Evolutionary conservation across 2,888 invertebrate species (phyloP).

Genomic region (Heliconius sara): DNA sequence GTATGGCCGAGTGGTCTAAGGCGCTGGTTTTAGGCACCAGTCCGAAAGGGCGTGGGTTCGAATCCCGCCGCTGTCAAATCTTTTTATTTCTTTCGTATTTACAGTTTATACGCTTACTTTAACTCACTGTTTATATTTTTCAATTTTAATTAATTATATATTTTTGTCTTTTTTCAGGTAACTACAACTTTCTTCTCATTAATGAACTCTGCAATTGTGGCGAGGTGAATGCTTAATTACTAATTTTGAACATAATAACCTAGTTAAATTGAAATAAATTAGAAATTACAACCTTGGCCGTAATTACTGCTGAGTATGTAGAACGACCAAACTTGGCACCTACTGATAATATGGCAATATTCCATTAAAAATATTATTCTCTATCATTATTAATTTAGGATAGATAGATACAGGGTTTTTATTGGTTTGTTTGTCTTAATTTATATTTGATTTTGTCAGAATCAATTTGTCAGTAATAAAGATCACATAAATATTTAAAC

Average conservation of each 20-base stretch:
- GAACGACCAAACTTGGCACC: background rate
- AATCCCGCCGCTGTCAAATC: constrained; percentile 82
- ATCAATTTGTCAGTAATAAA: too few relatives aligned
- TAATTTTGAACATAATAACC: background rate
- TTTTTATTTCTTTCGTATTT: background rate
- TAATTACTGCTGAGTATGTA: background rate
- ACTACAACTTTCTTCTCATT: constrained; percentile 5
- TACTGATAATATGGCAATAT: background rate
- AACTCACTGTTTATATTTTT: background rate
- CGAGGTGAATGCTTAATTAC: constrained; percentile 12
- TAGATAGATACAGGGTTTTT: too few relatives aligned
- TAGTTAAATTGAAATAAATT: background rate
- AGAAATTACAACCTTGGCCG: constrained; percentile 5
- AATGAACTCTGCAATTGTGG: background rate
- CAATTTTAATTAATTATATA: background rate
- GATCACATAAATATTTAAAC: too few relatives aligned
- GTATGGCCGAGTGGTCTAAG: constrained; percentile 96
- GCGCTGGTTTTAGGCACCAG: constrained; percentile 96
- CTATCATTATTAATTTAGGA: too few relatives aligned
- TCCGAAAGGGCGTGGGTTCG: constrained; percentile 86
- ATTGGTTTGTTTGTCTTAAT: too few relatives aligned
- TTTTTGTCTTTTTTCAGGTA: constrained; percentile 27
- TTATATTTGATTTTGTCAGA: too few relatives aligned
- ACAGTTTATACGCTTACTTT: too few relatives aligned
- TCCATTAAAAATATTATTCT: background rate